Evolutionary conservation across 2,888 invertebrate genomes (phyloP), one percentile per base, ranked within the genome.

Genomic region (Malthinus flaveolus): DNA sequence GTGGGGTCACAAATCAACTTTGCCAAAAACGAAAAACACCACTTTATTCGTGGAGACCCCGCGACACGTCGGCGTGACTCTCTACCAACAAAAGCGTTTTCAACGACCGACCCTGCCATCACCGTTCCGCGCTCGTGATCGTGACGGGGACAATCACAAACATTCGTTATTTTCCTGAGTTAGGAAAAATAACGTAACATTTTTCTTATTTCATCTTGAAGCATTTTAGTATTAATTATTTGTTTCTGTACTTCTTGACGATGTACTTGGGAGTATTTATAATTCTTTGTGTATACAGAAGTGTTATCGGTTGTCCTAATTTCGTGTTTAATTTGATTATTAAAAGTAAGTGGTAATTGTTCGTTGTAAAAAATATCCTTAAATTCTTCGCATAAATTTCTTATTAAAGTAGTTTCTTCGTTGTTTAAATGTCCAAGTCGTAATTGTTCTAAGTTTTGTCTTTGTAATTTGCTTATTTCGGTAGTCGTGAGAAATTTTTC

Each of bases 251-350:
- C 52, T 12, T 52, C 45, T 15, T 52, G 8, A 35, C 35, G 11
- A 35, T 52, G 52, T 10, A 52, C 32, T 7, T 52, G 46, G 3
- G 52, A 31, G 36, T 36, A 52, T 35, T 46, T 44, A 31, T 52
- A 52, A 6, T n/a, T 52, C 35, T 52, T 52, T 6, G 52, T 36
- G 12, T 23, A 52, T 31, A 52, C 45, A 7, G 52, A 46, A 7
- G 2, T 23, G 9, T 44, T 11, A 6, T 31, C 32, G 34, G 33
- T 34, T 3, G 46, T 46, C 3, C 34, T 10, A 31, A 52, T 52
- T 8, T 35, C 10, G 23, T 52, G 52, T 10, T 46, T 34, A 2
- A 13, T 45, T 32, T 31, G 5, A 32, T 44, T 52, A 10, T 45
- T 45, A 7, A 11, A 35, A n/a, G 52, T 32, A 7, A 52, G n/a